These are phyloP conservation scores for Drosophila hamatofila DNA, from an alignment of 2,888 invertebrate genomes.

Conservation along the genomic window DNA sequence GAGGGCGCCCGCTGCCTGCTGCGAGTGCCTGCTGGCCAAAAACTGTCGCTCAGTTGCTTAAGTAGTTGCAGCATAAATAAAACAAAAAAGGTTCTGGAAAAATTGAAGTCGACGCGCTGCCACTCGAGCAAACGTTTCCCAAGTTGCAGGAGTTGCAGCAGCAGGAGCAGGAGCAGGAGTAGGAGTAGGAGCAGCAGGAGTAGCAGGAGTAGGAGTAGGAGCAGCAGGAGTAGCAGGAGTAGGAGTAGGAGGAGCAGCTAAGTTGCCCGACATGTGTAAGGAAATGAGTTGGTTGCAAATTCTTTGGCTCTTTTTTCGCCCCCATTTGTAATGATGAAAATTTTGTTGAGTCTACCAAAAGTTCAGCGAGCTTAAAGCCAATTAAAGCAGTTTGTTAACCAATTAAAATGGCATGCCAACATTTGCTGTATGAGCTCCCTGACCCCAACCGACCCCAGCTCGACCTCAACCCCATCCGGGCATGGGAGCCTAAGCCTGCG, in stretches of 20 bases:
- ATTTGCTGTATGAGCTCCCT: slow-evolving; percentile 28
- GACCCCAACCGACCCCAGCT: slow-evolving; percentile 19
- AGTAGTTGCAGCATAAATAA: slow-evolving; percentile 36
- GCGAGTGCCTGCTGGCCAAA: slow-evolving; percentile 39
- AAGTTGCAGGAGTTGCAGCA: not conserved
- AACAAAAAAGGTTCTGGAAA: not conserved
- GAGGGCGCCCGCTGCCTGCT: not conserved
- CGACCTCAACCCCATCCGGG: not conserved
- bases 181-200: not conserved
- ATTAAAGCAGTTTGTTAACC: slow-evolving; percentile 75
- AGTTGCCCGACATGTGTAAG: slow-evolving; percentile 44
- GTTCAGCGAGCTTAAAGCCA: slow-evolving; percentile 59
- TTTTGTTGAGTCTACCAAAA: slow-evolving; percentile 23
- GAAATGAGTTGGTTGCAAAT: slow-evolving; percentile 12
- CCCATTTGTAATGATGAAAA: slow-evolving; percentile 21
- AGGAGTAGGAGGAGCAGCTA: not conserved
- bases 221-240: not conserved
- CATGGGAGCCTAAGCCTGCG: slow-evolving; percentile 23
- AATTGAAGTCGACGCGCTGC: slow-evolving; percentile 27
- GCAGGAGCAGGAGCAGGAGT: not conserved
- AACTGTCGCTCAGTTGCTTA: slow-evolving; percentile 54
- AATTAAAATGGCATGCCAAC: slow-evolving; percentile 62
- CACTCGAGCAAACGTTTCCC: slow-evolving; percentile 38
- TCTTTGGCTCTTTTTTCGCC: not conserved
- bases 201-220: not conserved